These are phyloP conservation scores for Halichondria panicea DNA, from an alignment of 37 sponge, comb jelly and placozoan genomes.

Conservation along the genomic window DNA sequence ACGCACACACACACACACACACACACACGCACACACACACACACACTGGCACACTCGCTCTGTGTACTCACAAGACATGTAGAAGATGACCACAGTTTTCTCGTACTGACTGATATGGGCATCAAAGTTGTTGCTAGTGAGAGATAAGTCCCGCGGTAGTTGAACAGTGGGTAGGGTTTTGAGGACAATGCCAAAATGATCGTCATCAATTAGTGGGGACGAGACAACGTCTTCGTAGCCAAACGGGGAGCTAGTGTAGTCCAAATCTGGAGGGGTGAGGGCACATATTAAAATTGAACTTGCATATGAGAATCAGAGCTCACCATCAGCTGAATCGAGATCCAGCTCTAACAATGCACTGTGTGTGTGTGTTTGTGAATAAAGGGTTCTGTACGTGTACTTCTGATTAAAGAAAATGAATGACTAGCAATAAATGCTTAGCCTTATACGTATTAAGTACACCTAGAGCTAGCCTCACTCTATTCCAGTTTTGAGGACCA, in stretches of 20 bases:
- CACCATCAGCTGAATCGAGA: no score
- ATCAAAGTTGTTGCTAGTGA: conserved; percentile 26
- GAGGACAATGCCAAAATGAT: conserved; percentile 11
- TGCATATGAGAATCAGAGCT: no score
- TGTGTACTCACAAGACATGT: conserved; percentile 30
- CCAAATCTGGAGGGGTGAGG: no score
- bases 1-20: no score
- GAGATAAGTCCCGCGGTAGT: background rate
- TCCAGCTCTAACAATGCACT: no score
- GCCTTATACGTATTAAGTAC: background rate
- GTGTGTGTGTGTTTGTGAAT: no score
- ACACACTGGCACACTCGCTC: background rate
- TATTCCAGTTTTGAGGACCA: background rate
- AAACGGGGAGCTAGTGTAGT: no score
- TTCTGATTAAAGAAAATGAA: no score
- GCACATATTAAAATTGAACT: no score
- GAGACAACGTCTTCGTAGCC: background rate
- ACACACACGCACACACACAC: no score
- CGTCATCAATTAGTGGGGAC: conserved; percentile 18
- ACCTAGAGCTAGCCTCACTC: no score
- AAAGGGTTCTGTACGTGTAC: no score
- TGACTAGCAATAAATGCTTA: background rate
- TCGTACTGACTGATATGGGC: background rate
- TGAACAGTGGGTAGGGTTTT: background rate
- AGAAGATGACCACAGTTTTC: conserved; percentile 36